Base-by-base conservation (phyloP, 2,888 invertebrate genomes). In the Mesorhabditis spiculigera region DNA sequence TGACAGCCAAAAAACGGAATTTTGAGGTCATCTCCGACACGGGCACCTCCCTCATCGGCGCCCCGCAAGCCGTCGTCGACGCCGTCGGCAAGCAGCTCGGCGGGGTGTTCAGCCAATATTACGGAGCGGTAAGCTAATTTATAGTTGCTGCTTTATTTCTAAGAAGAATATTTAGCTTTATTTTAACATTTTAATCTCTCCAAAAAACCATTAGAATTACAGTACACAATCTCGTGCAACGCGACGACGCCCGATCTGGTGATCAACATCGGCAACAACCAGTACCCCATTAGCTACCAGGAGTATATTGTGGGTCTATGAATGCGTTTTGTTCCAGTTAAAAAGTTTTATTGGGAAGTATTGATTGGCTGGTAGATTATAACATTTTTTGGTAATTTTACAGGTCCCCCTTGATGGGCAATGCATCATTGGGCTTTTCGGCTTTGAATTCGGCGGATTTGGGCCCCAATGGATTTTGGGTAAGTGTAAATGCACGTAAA, bases 11-110 rank as follows among this genome's bases (percentile, higher is more conserved):
- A 50, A 13, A 13, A 43, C 10, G 3, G 10, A 13, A 43, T 43
- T 65, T 65, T 28, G 3, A 75, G 16, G 75, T 70, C 42, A 76
- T 77, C 68, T 75, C 75, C 63, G 77, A 77, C 71, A 77, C 77
- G 43, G 77, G 77, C 43, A 76, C 77, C 41, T 73, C 75, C 28
- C 68, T 73, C 62, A 70, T 77, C 68, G 71, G 72, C 13, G 78
- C 73, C 13, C 74, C 74, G 5, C 43, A 43, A 63, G 70, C 58
- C 10, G 42, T 72, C 41, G 65, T 68, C 4, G 65, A 73, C 42
- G 67, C 42, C n/a, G 69, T 71, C 45, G 63, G 61, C 16, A 50
- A 70, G 5, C 66, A 62, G 8, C 45, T 68, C 45, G 70, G 70
- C 50, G 73, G 65, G 6, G 65, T 61, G 4, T 61, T 10, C 16